Percentiles rank a stretch among this genome's conserved stretches.
Conservation (phyloP, 2,113 vertebrate species). For the Ammodytes dubius region DNA sequence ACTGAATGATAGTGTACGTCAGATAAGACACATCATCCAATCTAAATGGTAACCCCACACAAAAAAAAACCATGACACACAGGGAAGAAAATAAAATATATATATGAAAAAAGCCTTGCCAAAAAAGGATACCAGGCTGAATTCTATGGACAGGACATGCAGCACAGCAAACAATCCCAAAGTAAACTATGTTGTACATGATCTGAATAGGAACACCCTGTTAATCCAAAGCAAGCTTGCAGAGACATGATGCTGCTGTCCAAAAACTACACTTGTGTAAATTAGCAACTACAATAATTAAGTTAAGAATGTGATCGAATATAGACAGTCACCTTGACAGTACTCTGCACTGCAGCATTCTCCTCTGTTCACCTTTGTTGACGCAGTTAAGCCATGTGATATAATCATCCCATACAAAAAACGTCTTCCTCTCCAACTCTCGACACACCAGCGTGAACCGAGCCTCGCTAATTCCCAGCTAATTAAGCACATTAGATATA, state of each 20-base stretch:
- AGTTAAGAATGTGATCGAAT: conserved; percentile 18
- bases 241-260: background rate
- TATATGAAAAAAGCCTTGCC: background rate
- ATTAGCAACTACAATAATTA: conserved; percentile 10
- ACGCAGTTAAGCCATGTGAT: conserved; percentile 26
- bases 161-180: conserved; percentile 9
- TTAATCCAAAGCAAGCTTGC: conserved; percentile 16
- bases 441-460: conserved; percentile 21
- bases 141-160: conserved; percentile 4
- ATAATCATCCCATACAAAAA: conserved; percentile 50
- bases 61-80: background rate
- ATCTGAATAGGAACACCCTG: background rate
- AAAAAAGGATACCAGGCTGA: background rate
- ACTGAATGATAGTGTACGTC: conserved; percentile 27
- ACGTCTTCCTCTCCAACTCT: conserved; percentile 32
- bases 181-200: conserved; percentile 6
- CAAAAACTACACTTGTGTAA: background rate
- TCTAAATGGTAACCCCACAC: conserved; percentile 11
- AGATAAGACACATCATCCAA: conserved; percentile 21
- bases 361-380: conserved; percentile 38
- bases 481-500: conserved; percentile 59
- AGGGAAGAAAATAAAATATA: conserved; percentile 10
- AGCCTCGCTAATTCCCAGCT: conserved; percentile 47
- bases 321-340: conserved; percentile 55
- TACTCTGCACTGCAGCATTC: conserved; percentile 57